Evolutionary conservation across 2,797 vertebrate genomes (phyloP), one percentile per base, ranked within the genome.

Genomic region (Gambusia yucatana): DNA sequence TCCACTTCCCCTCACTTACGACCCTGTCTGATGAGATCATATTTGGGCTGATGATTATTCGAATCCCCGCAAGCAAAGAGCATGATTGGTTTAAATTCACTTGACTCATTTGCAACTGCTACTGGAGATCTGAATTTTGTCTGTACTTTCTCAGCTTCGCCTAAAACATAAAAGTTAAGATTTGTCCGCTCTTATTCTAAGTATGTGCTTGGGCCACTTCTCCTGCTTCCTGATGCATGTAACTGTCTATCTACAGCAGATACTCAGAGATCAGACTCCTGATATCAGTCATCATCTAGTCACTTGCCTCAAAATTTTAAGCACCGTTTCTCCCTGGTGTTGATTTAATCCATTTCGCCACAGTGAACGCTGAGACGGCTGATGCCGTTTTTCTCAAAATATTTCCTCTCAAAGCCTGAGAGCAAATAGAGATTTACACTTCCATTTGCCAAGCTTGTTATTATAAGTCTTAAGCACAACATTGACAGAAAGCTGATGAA

Each of bases 1-100:
- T 63, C 76, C 43, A 75, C 80, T 81, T 87, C 86, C 86, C 84
- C 87, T 84, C 28, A 73, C 83, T 65, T 73, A 80, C 25, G 85
- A 90, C 88, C 90, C 82, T 57, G 67, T 84, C 92, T 95, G 94
- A 95, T 94, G 93, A 92, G 89, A 89, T 92, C 91, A 92, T 81
- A 88, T 91, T 89, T 77, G 82, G 74, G 86, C 77, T 86, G 90
- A 90, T 90, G 91, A 92, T 80, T 92, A 71, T 67, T 47, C 67
- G 76, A 77, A 76, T 83, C 73, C 74, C 87, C 79, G 63, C 69
- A 33, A 85, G 87, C 87, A 84, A 78, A 81, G 81, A 61, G 73
- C 1, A n/a, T 76, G 82, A 91, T 84, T 86, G 84, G 80, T 59
- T 71, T 79, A 91, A 87, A 84, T 85, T 84, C 65, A 85, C 80